Percentiles rank a stretch among this genome's conserved stretches.
Evolutionary conservation across 2,888 invertebrate genomes (phyloP).

Genomic region (Linhomoeus sp.): DNA sequence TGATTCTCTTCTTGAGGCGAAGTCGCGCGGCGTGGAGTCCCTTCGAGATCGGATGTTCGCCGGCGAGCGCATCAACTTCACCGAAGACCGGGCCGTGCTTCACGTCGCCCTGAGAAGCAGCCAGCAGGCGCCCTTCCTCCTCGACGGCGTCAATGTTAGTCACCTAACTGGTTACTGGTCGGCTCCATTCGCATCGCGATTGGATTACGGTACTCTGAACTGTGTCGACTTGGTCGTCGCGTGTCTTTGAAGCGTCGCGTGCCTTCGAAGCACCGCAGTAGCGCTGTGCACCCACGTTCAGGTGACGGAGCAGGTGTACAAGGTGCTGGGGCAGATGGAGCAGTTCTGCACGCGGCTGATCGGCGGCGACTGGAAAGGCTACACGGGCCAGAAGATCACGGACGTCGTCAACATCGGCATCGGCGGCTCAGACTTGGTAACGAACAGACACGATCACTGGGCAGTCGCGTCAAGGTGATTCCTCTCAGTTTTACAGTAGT

Average conservation of each 20-base stretch:
- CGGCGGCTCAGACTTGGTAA: slow-evolving; percentile 82
- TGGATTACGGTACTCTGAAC: too few species aligned
- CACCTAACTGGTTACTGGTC: too few species aligned
- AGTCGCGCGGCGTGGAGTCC: slow-evolving; percentile 55
- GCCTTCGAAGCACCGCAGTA: too few species aligned
- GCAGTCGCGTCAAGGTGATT: not conserved
- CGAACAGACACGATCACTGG: slow-evolving; percentile 7
- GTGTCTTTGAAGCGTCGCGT: too few species aligned
- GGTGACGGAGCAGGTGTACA: slow-evolving; percentile 67
- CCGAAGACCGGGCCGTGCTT: slow-evolving; percentile 82
- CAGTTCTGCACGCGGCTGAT: slow-evolving; percentile 52
- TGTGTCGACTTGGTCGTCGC: too few species aligned
- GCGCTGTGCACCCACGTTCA: slow-evolving; percentile 12
- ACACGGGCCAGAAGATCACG: slow-evolving; percentile 76
- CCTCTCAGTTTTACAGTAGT: not conserved
- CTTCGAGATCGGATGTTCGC: slow-evolving; percentile 72
- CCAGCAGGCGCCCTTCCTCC: slow-evolving; percentile 50
- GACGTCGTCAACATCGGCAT: slow-evolving; percentile 98
- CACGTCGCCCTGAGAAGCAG: slow-evolving; percentile 82
- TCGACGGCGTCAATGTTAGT: slow-evolving; percentile 63
- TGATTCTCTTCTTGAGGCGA: too few species aligned
- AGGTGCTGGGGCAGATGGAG: slow-evolving; percentile 80
- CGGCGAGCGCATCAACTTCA: slow-evolving; percentile 91
- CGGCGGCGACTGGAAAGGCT: slow-evolving; percentile 44
- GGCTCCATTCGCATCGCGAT: too few species aligned